Base-by-base conservation (phyloP, 2,113 vertebrate species). In the Gasterosteus aculeatus region DNA sequence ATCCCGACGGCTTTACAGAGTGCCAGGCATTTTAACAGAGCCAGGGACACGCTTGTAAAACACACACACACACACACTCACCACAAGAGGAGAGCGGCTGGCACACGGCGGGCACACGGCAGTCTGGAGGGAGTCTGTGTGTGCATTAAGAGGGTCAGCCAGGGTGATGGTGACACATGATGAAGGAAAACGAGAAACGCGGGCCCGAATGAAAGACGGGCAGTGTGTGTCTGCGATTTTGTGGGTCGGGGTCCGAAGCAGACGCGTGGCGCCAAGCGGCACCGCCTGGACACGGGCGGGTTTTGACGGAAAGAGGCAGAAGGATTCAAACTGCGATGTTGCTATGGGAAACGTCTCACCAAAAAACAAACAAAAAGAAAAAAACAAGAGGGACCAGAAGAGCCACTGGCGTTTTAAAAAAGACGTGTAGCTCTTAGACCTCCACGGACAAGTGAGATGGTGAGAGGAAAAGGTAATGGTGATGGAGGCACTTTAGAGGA, bases 1-100 rank as follows among this genome's bases (percentile, higher is more conserved):
- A 89, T 78, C 80, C 86, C 88, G 86, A 88, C 86, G 83, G 73
- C 86, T 92, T 90, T 82, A 90, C 81, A 87, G 78, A 87, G 87
- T 85, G 87, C 89, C 86, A 87, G 75, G 86, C 87, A 90, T 87
- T 89, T 92, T 87, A 87, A 88, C 84, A 83, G 82, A 87, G 88
- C 88, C 88, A 87, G 62, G 57, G 41, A 83, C 71, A 85, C 74
- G 80, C 87, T 89, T 88, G 85, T 90, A 87, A 92, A 85, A 85
- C 85, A 87, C 82, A 81, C 74, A 75, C 75, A 70, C 80, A 89
- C 77, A 79, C 80, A 81, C 74, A 76, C 71, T 71, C 78, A 75
- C 88, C 87, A 91, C 85, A 88, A 87, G 82, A 83, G 72, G 46
- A 22, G 62, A 73, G 75, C 83, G 76, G 85, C 84, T 90, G 90